A percentile compares a stretch with the other conserved stretches of the same genome.
Evolutionary conservation across 2,113 vertebrate species (phyloP).

Genomic region (Varanus salvator): DNA sequence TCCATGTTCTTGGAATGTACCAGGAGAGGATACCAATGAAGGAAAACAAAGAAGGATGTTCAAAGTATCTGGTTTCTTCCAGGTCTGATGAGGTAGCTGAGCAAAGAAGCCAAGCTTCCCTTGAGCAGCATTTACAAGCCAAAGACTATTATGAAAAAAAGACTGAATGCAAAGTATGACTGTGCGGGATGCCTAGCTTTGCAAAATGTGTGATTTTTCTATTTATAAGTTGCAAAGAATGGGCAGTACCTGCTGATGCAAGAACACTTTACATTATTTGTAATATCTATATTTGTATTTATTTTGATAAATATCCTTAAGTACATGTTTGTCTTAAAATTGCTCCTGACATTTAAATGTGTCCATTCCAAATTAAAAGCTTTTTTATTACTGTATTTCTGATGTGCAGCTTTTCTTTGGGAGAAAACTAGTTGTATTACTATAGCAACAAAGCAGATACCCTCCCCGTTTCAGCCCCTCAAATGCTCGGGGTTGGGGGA

Average conservation of each 20-base stretch:
- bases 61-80: slow-evolving; percentile 64
- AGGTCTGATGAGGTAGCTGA: slow-evolving; percentile 55
- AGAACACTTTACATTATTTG: slow-evolving; percentile 89
- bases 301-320: slow-evolving; percentile 87
- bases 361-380: slow-evolving; percentile 80
- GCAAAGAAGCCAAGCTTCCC: slow-evolving; percentile 67
- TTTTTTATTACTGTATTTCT: slow-evolving; percentile 65
- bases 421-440: no score
- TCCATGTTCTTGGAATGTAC: slow-evolving; percentile 72
- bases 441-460: no score
- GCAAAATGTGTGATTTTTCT: slow-evolving; percentile 53
- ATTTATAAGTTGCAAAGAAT: slow-evolving; percentile 70
- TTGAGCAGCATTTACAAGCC: slow-evolving; percentile 68
- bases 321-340: slow-evolving; percentile 76
- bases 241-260: slow-evolving; percentile 65
- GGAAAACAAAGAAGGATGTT: slow-evolving; percentile 66
- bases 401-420: slow-evolving; percentile 42
- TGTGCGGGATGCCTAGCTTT: slow-evolving; percentile 52
- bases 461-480: no score
- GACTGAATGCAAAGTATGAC: slow-evolving; percentile 57
- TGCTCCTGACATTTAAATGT: slow-evolving; percentile 70
- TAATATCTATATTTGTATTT: slow-evolving; percentile 88
- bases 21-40: slow-evolving; percentile 72
- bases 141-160: slow-evolving; percentile 62
- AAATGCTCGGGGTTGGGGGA: no score